Conservation (phyloP, 2,113 vertebrate genomes). For the Otis tarda region DNA sequence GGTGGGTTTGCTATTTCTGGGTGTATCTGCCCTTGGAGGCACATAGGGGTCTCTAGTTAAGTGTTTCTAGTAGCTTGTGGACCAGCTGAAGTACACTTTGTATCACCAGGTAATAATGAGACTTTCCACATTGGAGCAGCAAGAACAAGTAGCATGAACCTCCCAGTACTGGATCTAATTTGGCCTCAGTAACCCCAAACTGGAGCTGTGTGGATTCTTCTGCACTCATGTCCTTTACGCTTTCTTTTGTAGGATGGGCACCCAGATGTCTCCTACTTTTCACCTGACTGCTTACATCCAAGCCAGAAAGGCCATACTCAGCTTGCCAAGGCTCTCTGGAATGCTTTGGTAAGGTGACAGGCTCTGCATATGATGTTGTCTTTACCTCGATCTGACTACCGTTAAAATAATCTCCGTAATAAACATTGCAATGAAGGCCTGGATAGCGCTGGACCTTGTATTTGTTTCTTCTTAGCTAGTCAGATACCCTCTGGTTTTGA, state of each 20-base stretch:
- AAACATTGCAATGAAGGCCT: not conserved
- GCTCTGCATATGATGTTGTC: not conserved
- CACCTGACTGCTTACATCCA: slow-evolving; percentile 90
- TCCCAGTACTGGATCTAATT: not conserved
- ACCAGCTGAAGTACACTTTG: not conserved
- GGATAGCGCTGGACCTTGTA: not conserved
- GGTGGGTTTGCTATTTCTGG: not conserved
- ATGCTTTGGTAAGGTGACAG: slow-evolving; percentile 81
- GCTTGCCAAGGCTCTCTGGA: slow-evolving; percentile 90
- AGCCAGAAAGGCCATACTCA: slow-evolving; percentile 87
- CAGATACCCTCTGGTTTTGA: not conserved
- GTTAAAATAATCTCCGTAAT: not conserved
- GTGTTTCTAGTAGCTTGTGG: not conserved
- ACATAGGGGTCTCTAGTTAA: not conserved
- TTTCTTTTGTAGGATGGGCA: slow-evolving; percentile 76
- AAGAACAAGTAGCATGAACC: not conserved
- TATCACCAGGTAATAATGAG: not conserved
- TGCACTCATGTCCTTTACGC: not conserved
- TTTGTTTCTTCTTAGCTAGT: not conserved
- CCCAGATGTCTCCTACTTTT: slow-evolving; percentile 85
- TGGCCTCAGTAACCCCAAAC: not conserved
- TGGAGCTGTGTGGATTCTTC: not conserved
- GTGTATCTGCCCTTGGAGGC: not conserved
- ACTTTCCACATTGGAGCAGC: not conserved
- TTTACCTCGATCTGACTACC: not conserved